phyloP scores from a whole-genome alignment of 2,797 vertebrate genomes.

The Halcyon leucocephala region DNA sequence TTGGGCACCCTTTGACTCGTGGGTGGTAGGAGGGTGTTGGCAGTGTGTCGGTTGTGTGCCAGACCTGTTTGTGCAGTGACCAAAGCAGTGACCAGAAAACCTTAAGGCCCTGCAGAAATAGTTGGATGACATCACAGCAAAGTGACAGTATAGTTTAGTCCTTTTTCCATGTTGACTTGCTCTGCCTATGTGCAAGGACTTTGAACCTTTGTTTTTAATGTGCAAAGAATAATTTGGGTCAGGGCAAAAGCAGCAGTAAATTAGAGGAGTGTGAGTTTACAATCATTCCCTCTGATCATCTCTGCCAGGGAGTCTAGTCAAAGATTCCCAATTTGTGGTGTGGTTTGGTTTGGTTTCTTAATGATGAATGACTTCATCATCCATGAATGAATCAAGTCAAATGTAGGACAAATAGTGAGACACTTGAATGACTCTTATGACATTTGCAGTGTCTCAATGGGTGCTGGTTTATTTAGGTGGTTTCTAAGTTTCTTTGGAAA shows the following conservation, averaged over 20 bases:
- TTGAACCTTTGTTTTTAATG: not conserved
- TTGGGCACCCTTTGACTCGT: rapidly evolving
- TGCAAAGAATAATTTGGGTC: not conserved
- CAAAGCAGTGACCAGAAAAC: not conserved
- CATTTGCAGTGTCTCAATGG: constrained; percentile 65
- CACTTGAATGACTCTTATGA: constrained; percentile 71
- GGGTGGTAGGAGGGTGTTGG: not conserved
- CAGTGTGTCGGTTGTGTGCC: rapidly evolving
- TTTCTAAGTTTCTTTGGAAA: constrained; percentile 72
- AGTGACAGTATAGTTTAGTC: not conserved
- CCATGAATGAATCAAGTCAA: constrained; percentile 65
- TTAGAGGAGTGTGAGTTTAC: constrained; percentile 20
- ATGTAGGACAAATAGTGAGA: constrained; percentile 64
- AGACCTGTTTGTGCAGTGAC: not conserved
- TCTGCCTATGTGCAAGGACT: not conserved
- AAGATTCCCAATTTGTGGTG: constrained; percentile 51
- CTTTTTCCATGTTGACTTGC: not conserved
- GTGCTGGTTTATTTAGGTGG: constrained; percentile 72
- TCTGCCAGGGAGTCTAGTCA: constrained; percentile 36
- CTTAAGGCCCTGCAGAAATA: not conserved
- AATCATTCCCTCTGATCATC: constrained; percentile 5
- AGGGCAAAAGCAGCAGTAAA: not conserved
- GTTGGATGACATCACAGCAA: not conserved
- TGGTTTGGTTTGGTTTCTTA: constrained; percentile 62
- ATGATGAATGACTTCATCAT: constrained; percentile 71